Conservation (phyloP, 2,113 vertebrate species). For the Osmerus eperlanus region DNA sequence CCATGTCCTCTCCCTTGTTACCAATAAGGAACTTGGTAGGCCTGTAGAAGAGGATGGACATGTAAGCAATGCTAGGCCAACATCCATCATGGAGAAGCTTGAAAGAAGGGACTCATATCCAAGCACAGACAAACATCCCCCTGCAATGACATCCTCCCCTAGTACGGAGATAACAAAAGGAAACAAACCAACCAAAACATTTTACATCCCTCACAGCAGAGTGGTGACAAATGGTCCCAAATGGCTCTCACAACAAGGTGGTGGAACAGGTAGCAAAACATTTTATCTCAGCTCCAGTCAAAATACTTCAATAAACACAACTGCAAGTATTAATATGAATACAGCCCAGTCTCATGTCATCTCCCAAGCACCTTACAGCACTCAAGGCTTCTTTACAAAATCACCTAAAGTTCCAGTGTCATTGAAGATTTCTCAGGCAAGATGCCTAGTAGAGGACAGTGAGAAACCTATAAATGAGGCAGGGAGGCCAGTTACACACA, state of each 20-base stretch:
- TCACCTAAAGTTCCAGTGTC: conserved; percentile 49
- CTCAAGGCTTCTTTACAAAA: conserved; percentile 40
- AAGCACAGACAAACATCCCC: conserved; percentile 57
- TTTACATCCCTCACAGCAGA: conserved; percentile 1
- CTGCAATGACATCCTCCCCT: conserved; percentile 32
- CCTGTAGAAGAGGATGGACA: conserved; percentile 32
- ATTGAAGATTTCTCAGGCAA: conserved; percentile 32
- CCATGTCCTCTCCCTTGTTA: conserved; percentile 84
- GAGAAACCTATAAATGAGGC: conserved; percentile 16
- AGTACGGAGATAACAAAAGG: conserved; percentile 25
- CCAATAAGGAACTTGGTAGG: conserved; percentile 59
- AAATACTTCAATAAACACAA: conserved; percentile 32
- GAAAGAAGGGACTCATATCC: conserved; percentile 63
- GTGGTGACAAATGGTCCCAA: conserved; percentile 39
- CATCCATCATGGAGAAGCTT: conserved; percentile 34
- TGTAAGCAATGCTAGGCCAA: background rate
- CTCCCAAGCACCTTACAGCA: conserved; percentile 35
- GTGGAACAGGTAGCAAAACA: conserved; percentile 26
- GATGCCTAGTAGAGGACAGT: conserved; percentile 20
- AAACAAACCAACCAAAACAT: conserved; percentile 28
- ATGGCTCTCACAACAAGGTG: conserved; percentile 13
- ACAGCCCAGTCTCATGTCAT: conserved; percentile 14
- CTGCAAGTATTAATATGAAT: conserved; percentile 24
- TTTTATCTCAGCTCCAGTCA: conserved; percentile 48
- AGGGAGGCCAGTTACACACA: conserved; percentile 33